Conservation (phyloP, 2,888 invertebrate genomes). For the Mystacides longicornis region DNA sequence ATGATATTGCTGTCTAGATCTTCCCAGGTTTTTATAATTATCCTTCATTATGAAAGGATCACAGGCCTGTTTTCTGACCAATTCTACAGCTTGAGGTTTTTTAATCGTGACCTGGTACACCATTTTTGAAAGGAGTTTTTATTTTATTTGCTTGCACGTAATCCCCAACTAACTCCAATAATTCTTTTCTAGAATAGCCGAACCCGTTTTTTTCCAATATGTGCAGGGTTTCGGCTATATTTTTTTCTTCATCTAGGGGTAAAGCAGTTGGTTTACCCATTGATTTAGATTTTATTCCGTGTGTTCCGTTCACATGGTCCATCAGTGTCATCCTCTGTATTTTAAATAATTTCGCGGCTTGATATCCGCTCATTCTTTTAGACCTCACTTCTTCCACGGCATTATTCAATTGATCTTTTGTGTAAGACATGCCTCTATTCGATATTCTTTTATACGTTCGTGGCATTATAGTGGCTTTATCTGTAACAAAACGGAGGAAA, state of each 20-base stretch:
- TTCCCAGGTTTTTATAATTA: constrained; percentile 27
- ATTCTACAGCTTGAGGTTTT: constrained; percentile 32
- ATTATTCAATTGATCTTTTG: background rate
- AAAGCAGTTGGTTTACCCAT: constrained; percentile 28
- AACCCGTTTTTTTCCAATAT: constrained; percentile 31
- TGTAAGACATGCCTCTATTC: constrained; percentile 3
- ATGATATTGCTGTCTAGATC: constrained; percentile 25
- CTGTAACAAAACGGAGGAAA: background rate
- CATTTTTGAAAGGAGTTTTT: constrained; percentile 30
- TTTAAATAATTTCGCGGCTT: constrained; percentile 10
- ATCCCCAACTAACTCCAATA: constrained; percentile 28
- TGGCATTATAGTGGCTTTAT: background rate
- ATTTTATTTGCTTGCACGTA: constrained; percentile 28
- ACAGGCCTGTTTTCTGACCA: background rate
- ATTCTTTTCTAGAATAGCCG: constrained; percentile 30
- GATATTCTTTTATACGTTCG: constrained; percentile 2
- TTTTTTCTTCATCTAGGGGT: constrained; percentile 27
- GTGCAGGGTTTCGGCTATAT: constrained; percentile 27
- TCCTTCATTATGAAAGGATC: constrained; percentile 3
- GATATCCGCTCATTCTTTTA: background rate
- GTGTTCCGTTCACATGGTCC: constrained; percentile 24
- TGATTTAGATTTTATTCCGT: constrained; percentile 24
- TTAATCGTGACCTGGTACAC: constrained; percentile 30
- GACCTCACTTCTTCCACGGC: constrained; percentile 5
- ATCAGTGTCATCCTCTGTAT: constrained; percentile 26